phyloP scores from a whole-genome alignment of 92 coral and sea anemone genomes.

The Palythoa grandiflora region DNA sequence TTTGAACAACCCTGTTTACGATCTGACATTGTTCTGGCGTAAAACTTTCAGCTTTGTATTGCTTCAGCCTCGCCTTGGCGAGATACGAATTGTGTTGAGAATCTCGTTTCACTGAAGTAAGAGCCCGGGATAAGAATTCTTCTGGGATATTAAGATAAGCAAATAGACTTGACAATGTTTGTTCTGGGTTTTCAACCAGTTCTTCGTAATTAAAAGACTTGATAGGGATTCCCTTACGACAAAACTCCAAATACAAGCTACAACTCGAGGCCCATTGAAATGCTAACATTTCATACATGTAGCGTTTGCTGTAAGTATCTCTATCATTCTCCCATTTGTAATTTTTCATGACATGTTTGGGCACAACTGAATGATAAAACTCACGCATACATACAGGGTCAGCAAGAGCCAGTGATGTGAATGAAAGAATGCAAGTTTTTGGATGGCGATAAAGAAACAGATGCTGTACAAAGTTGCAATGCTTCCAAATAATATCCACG shows the following conservation, averaged over 20 bases:
- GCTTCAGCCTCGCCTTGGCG: no score
- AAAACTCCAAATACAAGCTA: not conserved
- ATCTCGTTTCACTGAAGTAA: not conserved
- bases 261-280: slow-evolving; percentile 2
- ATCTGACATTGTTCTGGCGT: no score
- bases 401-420: no score
- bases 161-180: not conserved
- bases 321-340: not conserved
- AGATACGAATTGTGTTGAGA: not conserved
- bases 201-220: slow-evolving; percentile 28
- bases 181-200: slow-evolving; percentile 2
- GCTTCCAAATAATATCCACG: no score
- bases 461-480: no score
- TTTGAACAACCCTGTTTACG: no score
- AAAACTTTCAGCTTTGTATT: no score
- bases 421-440: no score
- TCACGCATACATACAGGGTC: no score
- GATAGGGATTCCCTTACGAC: slow-evolving; percentile 16
- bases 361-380: no score
- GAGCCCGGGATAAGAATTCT: not conserved
- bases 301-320: not conserved
- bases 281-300: not conserved
- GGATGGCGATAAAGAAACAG: no score
- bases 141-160: not conserved
- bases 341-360: no score